These are phyloP conservation scores for Herpetotheres cachinnans DNA, from an alignment of 2,113 vertebrate genomes.

Conservation along the genomic window DNA sequence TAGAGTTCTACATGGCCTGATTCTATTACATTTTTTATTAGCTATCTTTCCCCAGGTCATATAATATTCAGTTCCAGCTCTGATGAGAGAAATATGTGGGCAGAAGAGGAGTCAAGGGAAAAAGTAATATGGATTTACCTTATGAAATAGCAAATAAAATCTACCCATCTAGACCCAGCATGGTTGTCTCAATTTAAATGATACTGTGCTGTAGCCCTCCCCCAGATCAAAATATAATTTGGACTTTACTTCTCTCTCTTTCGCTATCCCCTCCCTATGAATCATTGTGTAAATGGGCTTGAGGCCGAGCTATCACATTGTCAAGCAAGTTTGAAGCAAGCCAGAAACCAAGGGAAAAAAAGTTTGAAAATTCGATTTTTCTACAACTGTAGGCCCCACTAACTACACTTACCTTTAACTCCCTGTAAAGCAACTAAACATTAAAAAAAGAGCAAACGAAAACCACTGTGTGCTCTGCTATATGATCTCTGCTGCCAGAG, in stretches of 20 bases:
- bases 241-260: background rate
- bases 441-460: background rate
- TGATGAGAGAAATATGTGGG: background rate
- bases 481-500: background rate
- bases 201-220: background rate
- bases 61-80: conserved; percentile 31
- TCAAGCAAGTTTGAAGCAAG: background rate
- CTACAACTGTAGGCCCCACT: background rate
- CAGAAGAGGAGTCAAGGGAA: background rate
- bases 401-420: background rate
- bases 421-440: background rate
- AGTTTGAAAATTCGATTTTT: background rate
- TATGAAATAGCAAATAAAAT: background rate
- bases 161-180: background rate
- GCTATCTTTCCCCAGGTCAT: background rate
- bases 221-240: background rate
- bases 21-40: conserved; percentile 10
- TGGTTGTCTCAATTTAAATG: background rate
- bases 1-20: background rate
- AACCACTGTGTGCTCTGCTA: background rate
- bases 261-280: background rate
- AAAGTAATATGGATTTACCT: conserved; percentile 1
- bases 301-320: background rate
- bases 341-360: background rate
- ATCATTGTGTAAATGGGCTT: background rate